Evolutionary conservation across 2,797 vertebrate species (phyloP).

Genomic region (Ctenosaura bakeri): DNA sequence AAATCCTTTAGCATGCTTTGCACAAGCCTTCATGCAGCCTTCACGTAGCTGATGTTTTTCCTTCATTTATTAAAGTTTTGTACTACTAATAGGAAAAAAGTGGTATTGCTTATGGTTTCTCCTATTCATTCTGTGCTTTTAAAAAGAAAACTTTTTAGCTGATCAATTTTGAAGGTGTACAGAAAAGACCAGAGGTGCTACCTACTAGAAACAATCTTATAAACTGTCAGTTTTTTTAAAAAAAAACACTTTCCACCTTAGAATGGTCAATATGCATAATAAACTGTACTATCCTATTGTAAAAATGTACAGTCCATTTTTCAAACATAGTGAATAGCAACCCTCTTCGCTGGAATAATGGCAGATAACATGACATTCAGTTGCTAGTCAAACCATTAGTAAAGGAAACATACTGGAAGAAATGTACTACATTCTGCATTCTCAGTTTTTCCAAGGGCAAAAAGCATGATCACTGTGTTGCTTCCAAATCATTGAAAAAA

Average conservation of each 20-base stretch:
- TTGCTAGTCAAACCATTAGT: constrained; percentile 20
- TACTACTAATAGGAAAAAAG: neutral
- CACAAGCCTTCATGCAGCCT: neutral
- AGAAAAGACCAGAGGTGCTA: neutral
- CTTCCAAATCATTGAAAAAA: neutral
- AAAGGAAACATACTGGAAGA: neutral
- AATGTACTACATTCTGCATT: neutral
- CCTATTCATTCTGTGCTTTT: neutral
- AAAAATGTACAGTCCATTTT: constrained; percentile 19
- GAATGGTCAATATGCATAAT: neutral
- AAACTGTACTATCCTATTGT: constrained; percentile 4
- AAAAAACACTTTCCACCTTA: neutral
- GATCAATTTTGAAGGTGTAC: constrained; percentile 13
- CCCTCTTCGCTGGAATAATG: constrained; percentile 2
- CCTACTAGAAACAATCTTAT: constrained; percentile 3
- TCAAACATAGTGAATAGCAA: neutral
- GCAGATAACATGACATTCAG: constrained; percentile 15
- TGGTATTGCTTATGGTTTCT: neutral
- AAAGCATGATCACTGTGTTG: neutral
- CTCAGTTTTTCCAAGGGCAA: neutral
- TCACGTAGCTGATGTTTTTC: neutral
- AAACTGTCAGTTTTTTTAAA: neutral
- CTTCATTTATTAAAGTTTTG: neutral
- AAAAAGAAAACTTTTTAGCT: neutral
- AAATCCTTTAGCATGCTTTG: neutral